Conservation (phyloP, 2,113 vertebrate genomes). For the Erythrocercus mccallii region DNA sequence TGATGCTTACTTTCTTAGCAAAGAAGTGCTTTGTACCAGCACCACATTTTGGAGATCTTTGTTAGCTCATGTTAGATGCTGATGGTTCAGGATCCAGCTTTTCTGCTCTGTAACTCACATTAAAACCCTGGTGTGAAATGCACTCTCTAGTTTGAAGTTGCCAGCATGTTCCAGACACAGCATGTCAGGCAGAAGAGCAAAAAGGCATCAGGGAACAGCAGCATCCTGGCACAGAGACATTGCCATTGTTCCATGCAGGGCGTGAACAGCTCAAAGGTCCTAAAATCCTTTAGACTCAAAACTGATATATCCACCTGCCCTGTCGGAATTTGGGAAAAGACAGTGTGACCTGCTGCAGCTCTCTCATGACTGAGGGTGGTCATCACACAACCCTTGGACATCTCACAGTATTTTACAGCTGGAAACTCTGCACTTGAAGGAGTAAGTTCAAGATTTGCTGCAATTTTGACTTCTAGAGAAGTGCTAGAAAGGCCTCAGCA, state of each 20-base stretch:
- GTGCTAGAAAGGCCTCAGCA: background rate
- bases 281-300: background rate
- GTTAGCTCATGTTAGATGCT: accelerated
- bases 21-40: background rate
- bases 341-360: background rate
- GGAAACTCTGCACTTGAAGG: background rate
- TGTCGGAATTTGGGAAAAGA: accelerated
- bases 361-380: background rate
- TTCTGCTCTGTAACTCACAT: background rate
- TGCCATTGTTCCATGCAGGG: background rate
- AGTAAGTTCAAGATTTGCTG: background rate
- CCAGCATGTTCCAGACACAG: background rate
- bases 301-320: background rate
- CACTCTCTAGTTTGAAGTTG: background rate
- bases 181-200: background rate
- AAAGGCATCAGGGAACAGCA: background rate
- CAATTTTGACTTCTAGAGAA: background rate
- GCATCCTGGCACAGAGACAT: background rate
- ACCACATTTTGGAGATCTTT: background rate
- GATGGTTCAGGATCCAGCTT: background rate
- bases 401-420: background rate
- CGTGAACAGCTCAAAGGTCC: background rate
- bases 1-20: background rate
- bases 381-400: background rate
- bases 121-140: background rate